phyloP scores from a whole-genome alignment of 2,797 vertebrate species.

The Bradypodion ventrale region DNA sequence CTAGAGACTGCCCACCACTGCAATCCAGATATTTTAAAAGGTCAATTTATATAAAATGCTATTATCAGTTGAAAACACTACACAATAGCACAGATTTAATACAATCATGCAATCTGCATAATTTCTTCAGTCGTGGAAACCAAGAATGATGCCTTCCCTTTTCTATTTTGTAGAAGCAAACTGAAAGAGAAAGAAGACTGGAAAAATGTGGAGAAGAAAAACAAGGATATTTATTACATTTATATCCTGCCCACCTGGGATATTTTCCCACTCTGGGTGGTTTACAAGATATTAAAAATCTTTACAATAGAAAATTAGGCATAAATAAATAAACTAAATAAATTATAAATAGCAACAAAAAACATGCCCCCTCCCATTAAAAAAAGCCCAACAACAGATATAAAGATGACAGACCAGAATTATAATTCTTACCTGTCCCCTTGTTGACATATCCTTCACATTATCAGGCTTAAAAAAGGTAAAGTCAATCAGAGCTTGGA shows the following conservation, averaged over 20 bases:
- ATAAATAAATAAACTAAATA: no score
- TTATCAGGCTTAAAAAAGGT: conserved; percentile 90
- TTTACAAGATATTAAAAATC: no score
- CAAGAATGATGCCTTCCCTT: not conserved
- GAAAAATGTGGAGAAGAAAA: not conserved
- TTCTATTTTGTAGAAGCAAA: not conserved
- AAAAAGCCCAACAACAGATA: not conserved
- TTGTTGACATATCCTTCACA: conserved; percentile 83
- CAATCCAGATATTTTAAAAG: no score
- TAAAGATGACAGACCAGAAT: not conserved
- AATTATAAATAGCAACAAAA: no score
- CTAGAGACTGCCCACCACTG: no score
- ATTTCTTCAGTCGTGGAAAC: not conserved
- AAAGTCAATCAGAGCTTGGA: conserved; percentile 89
- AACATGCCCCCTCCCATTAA: no score
- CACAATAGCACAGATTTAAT: not conserved
- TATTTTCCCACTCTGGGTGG: no score
- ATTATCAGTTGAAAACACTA: not conserved
- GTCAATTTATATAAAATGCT: no score
- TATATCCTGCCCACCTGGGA: no score
- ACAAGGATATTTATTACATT: no score
- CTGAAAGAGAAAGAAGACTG: not conserved
- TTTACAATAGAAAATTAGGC: no score
- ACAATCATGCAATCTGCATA: not conserved
- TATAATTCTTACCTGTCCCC: conserved; percentile 73